Base-by-base conservation (phyloP, 1,140 invertebrate species). In the Adoxophyes honmai region DNA sequence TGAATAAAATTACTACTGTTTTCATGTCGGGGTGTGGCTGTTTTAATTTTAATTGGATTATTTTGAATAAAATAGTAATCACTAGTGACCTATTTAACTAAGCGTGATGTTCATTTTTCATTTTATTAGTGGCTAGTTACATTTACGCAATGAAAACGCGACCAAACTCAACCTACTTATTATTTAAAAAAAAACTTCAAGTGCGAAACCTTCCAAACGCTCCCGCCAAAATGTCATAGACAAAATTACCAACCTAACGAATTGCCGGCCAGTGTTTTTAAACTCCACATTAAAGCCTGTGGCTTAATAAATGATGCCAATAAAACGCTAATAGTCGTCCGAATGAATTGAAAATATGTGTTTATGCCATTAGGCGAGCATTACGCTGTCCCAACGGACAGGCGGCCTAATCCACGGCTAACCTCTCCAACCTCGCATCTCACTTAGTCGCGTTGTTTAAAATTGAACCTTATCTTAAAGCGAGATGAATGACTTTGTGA, bases 301-400 rank as follows among this genome's bases (percentile, higher is more conserved):
- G 21, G 21, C 21, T 28, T 28, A 75, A 69, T 66, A 70, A 70
- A 69, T 69, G 62, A 70, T 64, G 57, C 62, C 60, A 57, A 71
- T 73, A 66, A 68, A 66, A 57, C 67, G 58, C 57, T 75, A 78
- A 78, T 75, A 75, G 70, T 53, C 56, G 67, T 21, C 13, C 21
- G 39, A 74, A 78, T 70, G 75, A 80, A 81, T 81, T 81, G 75
- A 75, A 78, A 80, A 79, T 82, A 75, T 82, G 73, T 81, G 78
- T 82, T 64, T 70, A 66, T 48, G 66, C 77, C 76, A 82, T 82
- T 82, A 81, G 73, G 53, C 52, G 51, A 68, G 71, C 76, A 79
- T 78, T 78, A 78, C 68, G 69, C 37, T 62, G 54, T 78, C 73
- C 77, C 77, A 62, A 38, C 61, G 55, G 28, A 52, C 64, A 61